Evolutionary conservation across 1,140 invertebrate species (phyloP), one percentile per base, ranked within the genome.

Genomic region (Daktulosphaira vitifoliae): DNA sequence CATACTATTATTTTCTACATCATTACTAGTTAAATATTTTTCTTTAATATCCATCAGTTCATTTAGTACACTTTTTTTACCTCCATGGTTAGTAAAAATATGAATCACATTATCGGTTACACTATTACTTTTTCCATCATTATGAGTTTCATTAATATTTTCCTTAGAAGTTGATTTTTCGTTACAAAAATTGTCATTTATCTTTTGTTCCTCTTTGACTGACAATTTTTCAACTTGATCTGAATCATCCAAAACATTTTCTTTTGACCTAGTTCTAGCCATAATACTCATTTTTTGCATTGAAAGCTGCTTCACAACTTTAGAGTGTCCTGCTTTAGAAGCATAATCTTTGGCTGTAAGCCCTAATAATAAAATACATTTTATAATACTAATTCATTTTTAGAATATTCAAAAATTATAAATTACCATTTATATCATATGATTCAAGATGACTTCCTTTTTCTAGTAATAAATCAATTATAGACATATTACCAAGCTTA

Each of bases 291-390:
- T 62, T 62, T 62, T 62, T 62, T 62, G 56, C 56, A 62, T 62
- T 7, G 56, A 62, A 22, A 62, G 16, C 20, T 62, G 56, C 18
- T 62, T 62, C 2, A 62, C 56, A 26, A 62, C 56, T 62, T 72
- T 70, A 16, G 69, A 67, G 59, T 74, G 70, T 2, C 72, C 72
- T 15, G 66, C 70, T 48, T 68, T 69, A 50, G 70, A 46, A 11
- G 73, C 72, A 68, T 74, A 73, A 52, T 74, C 73, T 67, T 72
- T 71, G 16, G 71, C 73, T 22, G 72, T 71, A 70, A 70, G 72
- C 56, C 72, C 72, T 73, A 42, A 16, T 66, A 67, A 50, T 65
- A 48, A 46, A 64, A 7, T 13, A 23, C 50, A 20, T 13, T 20
- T 33, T 15, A 50, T 1, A 20, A 67, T n/a, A 53, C 65, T 11